phyloP scores from a whole-genome alignment of 1,140 invertebrate species.

The Tribolium madens region DNA sequence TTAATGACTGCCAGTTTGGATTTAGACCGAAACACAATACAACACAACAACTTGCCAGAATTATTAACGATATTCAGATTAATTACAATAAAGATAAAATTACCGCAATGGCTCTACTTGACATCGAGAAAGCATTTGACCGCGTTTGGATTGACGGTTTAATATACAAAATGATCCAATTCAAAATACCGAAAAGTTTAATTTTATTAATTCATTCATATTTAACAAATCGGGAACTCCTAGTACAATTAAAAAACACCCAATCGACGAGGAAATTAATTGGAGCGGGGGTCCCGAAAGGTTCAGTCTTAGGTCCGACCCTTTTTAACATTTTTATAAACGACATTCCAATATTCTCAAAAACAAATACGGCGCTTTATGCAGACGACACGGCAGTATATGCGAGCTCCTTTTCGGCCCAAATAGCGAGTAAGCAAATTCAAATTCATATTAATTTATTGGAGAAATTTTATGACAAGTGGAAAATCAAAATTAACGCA shows the following conservation, averaged over 20 bases:
- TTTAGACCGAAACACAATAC: conserved; percentile 63
- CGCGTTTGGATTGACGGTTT: conserved; percentile 61
- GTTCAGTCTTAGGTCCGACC: conserved; percentile 48
- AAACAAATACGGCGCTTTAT: conserved; percentile 53
- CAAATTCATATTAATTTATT: conserved; percentile 41
- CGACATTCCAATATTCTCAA: conserved; percentile 48
- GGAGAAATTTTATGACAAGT: conserved; percentile 22
- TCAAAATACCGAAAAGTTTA: conserved; percentile 43
- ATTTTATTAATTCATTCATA: conserved; percentile 56
- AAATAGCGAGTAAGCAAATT: conserved; percentile 39
- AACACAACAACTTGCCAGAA: conserved; percentile 60
- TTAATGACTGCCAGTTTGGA: conserved; percentile 62
- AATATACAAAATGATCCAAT: conserved; percentile 55
- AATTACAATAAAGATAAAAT: conserved; percentile 56
- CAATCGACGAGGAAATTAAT: conserved; percentile 47
- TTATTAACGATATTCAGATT: conserved; percentile 60
- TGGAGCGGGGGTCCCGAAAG: conserved; percentile 57
- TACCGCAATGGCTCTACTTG: conserved; percentile 54
- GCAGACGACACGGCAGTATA: conserved; percentile 62
- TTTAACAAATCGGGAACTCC: conserved; percentile 54
- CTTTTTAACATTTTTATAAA: conserved; percentile 55
- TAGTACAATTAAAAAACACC: conserved; percentile 49
- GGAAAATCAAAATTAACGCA: conserved; percentile 41
- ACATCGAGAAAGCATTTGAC: too few relatives aligned
- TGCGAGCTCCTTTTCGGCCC: conserved; percentile 42